These are phyloP conservation scores for Agonum fuliginosum DNA, from an alignment of 2,888 invertebrate species.

Conservation along the genomic window DNA sequence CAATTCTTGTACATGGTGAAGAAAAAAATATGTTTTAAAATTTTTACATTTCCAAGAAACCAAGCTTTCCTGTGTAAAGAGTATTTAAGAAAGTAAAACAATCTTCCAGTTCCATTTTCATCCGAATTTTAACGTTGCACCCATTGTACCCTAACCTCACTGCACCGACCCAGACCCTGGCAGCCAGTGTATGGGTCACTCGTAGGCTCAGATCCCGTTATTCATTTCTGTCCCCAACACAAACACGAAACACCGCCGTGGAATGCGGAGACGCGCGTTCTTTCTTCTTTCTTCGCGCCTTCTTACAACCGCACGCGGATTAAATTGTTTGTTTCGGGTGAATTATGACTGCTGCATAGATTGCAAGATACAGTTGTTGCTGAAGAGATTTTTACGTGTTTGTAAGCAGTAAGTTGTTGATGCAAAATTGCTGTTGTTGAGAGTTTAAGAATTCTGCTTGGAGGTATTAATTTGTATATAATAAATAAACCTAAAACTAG, in stretches of 20 bases:
- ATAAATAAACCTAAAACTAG: too few relatives aligned
- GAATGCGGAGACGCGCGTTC: slow-evolving; percentile 32
- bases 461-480: too few relatives aligned
- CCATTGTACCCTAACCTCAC: slow-evolving; percentile 1
- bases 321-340: slow-evolving; percentile 25
- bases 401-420: neutral
- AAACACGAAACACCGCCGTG: neutral
- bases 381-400: neutral
- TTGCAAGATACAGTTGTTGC: neutral
- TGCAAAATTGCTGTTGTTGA: neutral
- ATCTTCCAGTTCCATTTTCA: too few relatives aligned
- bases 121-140: neutral
- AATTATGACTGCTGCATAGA: slow-evolving; percentile 8
- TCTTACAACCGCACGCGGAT: too few relatives aligned
- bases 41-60: too few relatives aligned
- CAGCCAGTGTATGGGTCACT: slow-evolving; percentile 6
- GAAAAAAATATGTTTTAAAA: neutral
- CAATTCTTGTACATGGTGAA: too few relatives aligned
- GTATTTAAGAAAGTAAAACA: too few relatives aligned
- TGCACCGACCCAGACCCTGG: slow-evolving; percentile 2
- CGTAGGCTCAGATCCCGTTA: slow-evolving; percentile 47
- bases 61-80: too few relatives aligned
- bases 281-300: slow-evolving; percentile 7
- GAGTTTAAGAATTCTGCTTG: too few relatives aligned
- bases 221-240: slow-evolving; percentile 23